phyloP scores from a whole-genome alignment of 2,888 invertebrate genomes.

The Troides helena region DNA sequence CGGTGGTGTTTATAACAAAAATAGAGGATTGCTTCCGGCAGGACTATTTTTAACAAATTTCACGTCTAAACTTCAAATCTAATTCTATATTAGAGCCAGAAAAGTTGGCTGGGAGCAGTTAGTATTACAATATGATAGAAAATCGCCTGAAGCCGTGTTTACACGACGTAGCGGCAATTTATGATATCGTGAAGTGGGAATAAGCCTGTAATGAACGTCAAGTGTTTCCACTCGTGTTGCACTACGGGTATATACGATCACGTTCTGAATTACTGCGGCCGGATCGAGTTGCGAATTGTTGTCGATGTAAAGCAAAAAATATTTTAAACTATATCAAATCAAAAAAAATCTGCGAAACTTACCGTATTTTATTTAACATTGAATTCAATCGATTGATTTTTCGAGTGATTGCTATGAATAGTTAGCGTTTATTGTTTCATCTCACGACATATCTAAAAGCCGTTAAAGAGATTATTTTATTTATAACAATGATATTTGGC shows the following conservation, averaged over 20 bases:
- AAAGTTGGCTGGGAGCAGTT: no score
- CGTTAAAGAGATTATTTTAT: background rate
- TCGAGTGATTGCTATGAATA: background rate
- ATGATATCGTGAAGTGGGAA: conserved; percentile 2
- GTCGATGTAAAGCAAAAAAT: conserved; percentile 6
- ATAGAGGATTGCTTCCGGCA: no score
- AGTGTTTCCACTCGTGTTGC: conserved; percentile 10
- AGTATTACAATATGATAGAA: background rate
- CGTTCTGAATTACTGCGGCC: conserved; percentile 7
- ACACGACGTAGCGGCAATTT: background rate
- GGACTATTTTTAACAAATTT: no score
- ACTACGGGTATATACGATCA: conserved; percentile 3
- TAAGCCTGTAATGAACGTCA: conserved; percentile 18
- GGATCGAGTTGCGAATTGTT: conserved; percentile 9
- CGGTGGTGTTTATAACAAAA: no score
- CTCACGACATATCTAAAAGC: conserved; percentile 10
- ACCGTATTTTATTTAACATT: conserved; percentile 16
- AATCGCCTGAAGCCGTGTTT: background rate
- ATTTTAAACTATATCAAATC: conserved; percentile 1
- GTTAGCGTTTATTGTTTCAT: conserved; percentile 23
- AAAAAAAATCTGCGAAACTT: conserved; percentile 1
- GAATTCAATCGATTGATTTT: conserved; percentile 13
- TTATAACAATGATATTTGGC: background rate
- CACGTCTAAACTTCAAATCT: no score
- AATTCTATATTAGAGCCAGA: no score